A percentile compares a stretch with the other conserved stretches of the same genome.
These are phyloP conservation scores for Lobophora halterata DNA, from an alignment of 2,888 invertebrate genomes.

Conservation along the genomic window DNA sequence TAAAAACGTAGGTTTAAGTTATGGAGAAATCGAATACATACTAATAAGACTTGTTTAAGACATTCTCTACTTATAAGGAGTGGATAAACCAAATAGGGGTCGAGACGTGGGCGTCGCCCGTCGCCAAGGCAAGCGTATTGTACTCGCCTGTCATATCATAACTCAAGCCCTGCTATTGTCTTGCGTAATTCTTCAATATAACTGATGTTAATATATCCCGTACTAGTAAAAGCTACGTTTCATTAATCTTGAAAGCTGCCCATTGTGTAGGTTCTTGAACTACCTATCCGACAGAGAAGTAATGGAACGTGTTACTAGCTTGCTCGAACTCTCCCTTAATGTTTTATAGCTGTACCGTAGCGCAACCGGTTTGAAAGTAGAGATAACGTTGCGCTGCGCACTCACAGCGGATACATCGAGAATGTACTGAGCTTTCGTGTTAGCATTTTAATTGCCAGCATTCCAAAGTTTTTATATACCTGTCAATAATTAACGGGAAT, in stretches of 20 bases:
- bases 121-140: slow-evolving; percentile 50
- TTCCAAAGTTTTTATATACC: slow-evolving; percentile 36
- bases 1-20: slow-evolving; percentile 44
- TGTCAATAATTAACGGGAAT: slow-evolving; percentile 83
- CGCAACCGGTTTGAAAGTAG: slow-evolving; percentile 66
- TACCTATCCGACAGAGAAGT: slow-evolving; percentile 15
- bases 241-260: slow-evolving; percentile 46
- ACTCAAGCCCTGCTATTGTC: slow-evolving; percentile 61
- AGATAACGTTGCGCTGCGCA: slow-evolving; percentile 41
- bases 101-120: slow-evolving; percentile 64
- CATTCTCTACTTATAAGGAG: slow-evolving; percentile 68
- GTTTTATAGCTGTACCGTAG: slow-evolving; percentile 33
- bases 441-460: slow-evolving; percentile 59
- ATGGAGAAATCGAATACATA: slow-evolving; percentile 62
- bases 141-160: slow-evolving; percentile 42
- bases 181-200: slow-evolving; percentile 65
- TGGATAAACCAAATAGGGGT: slow-evolving; percentile 63
- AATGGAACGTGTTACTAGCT: slow-evolving; percentile 37
- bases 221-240: slow-evolving; percentile 55
- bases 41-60: slow-evolving; percentile 54
- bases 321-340: slow-evolving; percentile 38
- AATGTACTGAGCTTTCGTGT: slow-evolving; percentile 56
- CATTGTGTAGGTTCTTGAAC: slow-evolving; percentile 31
- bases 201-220: slow-evolving; percentile 67
- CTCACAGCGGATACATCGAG: slow-evolving; percentile 44